These are phyloP conservation scores for Cybosia mesomella DNA, from an alignment of 2,888 invertebrate genomes.

Conservation along the genomic window DNA sequence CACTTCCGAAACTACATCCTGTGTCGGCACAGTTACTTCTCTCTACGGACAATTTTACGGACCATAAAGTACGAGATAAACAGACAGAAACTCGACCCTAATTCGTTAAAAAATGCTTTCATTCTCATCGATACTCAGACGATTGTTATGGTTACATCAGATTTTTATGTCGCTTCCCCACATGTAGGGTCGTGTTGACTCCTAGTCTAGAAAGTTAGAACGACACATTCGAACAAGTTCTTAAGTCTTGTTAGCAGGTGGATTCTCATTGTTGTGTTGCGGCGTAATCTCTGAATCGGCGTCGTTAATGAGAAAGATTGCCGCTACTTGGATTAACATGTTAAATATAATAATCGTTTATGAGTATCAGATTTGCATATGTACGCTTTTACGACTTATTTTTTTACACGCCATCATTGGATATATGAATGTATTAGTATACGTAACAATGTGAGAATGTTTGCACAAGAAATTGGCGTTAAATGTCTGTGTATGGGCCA, in stretches of 20 bases:
- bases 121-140: slow-evolving; percentile 55
- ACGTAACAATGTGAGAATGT: slow-evolving; percentile 52
- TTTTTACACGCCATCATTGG: not conserved
- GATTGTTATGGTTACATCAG: slow-evolving; percentile 28
- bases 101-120: slow-evolving; percentile 64
- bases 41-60: slow-evolving; percentile 75
- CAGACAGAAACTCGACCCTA: slow-evolving; percentile 59
- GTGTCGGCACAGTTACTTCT: slow-evolving; percentile 70
- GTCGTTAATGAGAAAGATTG: slow-evolving; percentile 51
- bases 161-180: slow-evolving; percentile 23
- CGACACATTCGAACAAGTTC: slow-evolving; percentile 59
- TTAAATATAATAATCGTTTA: slow-evolving; percentile 47
- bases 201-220: slow-evolving; percentile 65
- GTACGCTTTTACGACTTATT: not conserved
- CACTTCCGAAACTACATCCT: slow-evolving; percentile 70
- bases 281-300: slow-evolving; percentile 56
- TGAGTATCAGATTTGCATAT: not conserved
- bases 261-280: slow-evolving; percentile 60
- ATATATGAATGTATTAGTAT: slow-evolving; percentile 35
- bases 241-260: slow-evolving; percentile 61
- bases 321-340: slow-evolving; percentile 52
- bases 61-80: slow-evolving; percentile 66
- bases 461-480: slow-evolving; percentile 71
- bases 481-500: slow-evolving; percentile 73
- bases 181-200: slow-evolving; percentile 48